phyloP scores from a whole-genome alignment of 2,888 invertebrate species.

The Hypercompe scribonia region DNA sequence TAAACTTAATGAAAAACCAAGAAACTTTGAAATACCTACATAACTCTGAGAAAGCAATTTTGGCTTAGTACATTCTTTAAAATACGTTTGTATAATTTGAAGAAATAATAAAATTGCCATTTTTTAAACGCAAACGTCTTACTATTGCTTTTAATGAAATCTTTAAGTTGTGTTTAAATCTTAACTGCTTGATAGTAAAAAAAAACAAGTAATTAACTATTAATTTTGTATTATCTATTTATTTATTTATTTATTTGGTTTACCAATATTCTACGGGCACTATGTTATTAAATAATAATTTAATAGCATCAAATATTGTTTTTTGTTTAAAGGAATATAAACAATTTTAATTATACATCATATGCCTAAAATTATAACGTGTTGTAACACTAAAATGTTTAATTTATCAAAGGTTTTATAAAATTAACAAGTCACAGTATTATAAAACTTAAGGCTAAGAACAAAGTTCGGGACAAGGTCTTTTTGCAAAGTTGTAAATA shows the following conservation, averaged over 20 bases:
- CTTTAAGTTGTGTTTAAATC: background rate
- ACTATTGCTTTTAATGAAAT: background rate
- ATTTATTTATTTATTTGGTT: no score
- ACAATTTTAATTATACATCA: no score
- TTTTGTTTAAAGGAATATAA: no score
- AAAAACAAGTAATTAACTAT: no score
- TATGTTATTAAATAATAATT: no score
- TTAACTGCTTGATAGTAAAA: no score
- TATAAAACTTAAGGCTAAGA: background rate
- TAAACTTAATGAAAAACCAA: slow-evolving; percentile 21
- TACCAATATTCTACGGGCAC: no score
- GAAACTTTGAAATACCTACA: slow-evolving; percentile 41
- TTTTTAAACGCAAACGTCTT: background rate
- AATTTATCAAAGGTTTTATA: background rate
- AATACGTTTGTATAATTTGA: slow-evolving; percentile 25
- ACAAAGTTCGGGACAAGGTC: slow-evolving; percentile 12
- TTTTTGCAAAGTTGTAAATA: slow-evolving; percentile 17
- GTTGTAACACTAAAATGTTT: background rate
- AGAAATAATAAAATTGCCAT: slow-evolving; percentile 25
- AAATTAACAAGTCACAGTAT: background rate
- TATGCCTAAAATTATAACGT: background rate
- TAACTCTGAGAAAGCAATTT: slow-evolving; percentile 38
- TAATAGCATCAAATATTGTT: no score
- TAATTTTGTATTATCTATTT: no score
- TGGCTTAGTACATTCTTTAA: slow-evolving; percentile 41